Evolutionary conservation across 2,113 vertebrate genomes (phyloP).

Genomic region (Helogale parvula): DNA sequence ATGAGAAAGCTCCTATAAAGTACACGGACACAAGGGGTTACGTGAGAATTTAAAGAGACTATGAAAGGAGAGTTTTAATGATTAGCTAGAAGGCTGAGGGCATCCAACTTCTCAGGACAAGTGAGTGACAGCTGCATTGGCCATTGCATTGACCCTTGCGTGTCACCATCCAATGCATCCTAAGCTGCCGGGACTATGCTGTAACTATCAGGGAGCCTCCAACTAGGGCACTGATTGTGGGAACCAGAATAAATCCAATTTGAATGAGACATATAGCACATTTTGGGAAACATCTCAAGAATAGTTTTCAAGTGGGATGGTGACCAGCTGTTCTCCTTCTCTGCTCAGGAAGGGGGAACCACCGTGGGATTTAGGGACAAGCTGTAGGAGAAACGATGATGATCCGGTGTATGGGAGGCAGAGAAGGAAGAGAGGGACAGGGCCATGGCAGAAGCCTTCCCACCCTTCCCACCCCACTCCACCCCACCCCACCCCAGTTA

Average conservation of each 20-base stretch:
- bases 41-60: neutral
- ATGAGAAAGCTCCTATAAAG: neutral
- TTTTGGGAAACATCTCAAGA: slow-evolving; percentile 78
- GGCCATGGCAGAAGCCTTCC: neutral
- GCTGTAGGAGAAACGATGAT: neutral
- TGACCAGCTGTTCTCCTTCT: slow-evolving; percentile 77
- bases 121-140: too few species aligned
- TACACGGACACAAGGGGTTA: neutral
- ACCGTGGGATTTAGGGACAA: neutral
- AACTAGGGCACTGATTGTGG: slow-evolving; percentile 71
- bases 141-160: too few species aligned
- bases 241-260: slow-evolving; percentile 76
- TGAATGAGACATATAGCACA: slow-evolving; percentile 75
- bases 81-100: neutral
- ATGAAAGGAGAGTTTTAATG: neutral
- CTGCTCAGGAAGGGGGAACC: neutral
- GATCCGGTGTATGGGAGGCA: neutral
- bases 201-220: slow-evolving; percentile 37
- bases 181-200: neutral
- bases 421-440: neutral
- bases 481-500: neutral
- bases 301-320: slow-evolving; percentile 80
- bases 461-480: neutral
- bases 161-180: neutral
- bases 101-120: neutral